phyloP scores from a whole-genome alignment of 2,888 invertebrate species.

The Ichneumon xanthorius region DNA sequence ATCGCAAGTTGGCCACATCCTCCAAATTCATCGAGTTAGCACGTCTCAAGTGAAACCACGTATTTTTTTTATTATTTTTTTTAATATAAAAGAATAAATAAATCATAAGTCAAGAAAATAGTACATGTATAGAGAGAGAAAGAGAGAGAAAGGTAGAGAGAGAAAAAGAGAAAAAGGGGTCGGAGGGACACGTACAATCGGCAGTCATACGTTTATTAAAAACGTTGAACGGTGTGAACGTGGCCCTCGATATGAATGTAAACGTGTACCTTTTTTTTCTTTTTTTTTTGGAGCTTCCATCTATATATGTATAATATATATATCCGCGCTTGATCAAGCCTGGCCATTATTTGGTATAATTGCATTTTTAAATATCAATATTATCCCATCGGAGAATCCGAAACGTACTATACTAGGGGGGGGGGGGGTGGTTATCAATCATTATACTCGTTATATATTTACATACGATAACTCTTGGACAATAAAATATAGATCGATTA shows the following conservation, averaged over 20 bases:
- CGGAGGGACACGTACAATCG: constrained; percentile 34
- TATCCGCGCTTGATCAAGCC: constrained; percentile 58
- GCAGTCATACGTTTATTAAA: constrained; percentile 1
- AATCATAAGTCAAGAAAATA: constrained; percentile 57
- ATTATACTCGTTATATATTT: constrained; percentile 68
- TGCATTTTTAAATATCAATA: constrained; percentile 74
- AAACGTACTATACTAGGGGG: constrained; percentile 50
- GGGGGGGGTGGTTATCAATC: constrained; percentile 24
- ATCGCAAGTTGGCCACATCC: constrained; percentile 61
- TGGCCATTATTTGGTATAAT: constrained; percentile 78
- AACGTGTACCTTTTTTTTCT: constrained; percentile 22
- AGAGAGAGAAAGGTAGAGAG: constrained; percentile 48
- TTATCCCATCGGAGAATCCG: constrained; percentile 61
- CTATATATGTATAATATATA: constrained; percentile 41
- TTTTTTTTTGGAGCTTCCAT: constrained; percentile 46
- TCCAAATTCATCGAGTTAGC: constrained; percentile 42
- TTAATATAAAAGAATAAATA: constrained; percentile 65
- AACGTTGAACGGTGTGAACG: constrained; percentile 14
- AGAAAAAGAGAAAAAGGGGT: constrained; percentile 49
- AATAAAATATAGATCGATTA: constrained; percentile 74
- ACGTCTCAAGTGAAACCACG: constrained; percentile 54
- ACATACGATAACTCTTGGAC: constrained; percentile 73
- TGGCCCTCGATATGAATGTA: constrained; percentile 18
- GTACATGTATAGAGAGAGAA: constrained; percentile 43
- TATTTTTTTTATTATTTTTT: constrained; percentile 49